Conservation (phyloP, 2,113 vertebrate species). For the Hiodon tergisus region DNA sequence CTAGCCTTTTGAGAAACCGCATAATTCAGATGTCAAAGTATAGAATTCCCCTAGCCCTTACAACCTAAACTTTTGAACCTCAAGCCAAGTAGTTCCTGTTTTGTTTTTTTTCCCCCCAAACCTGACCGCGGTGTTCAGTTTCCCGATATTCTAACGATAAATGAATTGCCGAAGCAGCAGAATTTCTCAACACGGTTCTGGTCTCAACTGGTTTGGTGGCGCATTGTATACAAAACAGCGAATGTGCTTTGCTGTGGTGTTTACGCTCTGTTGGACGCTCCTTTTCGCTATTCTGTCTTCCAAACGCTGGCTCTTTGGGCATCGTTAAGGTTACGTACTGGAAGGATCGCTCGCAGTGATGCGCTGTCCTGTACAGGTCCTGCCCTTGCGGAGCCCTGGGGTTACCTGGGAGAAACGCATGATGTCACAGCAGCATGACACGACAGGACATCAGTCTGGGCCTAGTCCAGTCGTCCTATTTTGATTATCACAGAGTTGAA, state of each 20-base stretch:
- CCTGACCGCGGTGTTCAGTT: too few species aligned
- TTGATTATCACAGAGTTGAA: slow-evolving; percentile 37
- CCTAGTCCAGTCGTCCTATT: slow-evolving; percentile 43
- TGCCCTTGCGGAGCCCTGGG: not conserved
- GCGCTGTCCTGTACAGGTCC: not conserved
- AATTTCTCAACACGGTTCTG: not conserved
- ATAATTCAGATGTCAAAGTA: slow-evolving; percentile 59
- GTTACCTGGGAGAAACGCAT: slow-evolving; percentile 27
- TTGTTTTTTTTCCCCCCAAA: not conserved
- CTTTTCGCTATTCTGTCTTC: not conserved
- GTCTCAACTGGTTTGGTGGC: not conserved
- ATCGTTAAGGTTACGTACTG: too few species aligned
- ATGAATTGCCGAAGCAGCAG: not conserved
- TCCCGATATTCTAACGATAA: too few species aligned
- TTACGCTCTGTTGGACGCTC: slow-evolving; percentile 6
- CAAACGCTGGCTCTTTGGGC: not conserved
- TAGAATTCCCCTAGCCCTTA: not conserved
- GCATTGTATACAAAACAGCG: slow-evolving; percentile 4
- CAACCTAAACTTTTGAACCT: not conserved
- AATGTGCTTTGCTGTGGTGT: slow-evolving; percentile 7
- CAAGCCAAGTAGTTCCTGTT: not conserved
- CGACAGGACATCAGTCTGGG: slow-evolving; percentile 48
- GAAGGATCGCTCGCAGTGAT: too few species aligned
- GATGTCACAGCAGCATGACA: slow-evolving; percentile 44
- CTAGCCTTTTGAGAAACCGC: slow-evolving; percentile 62